These are phyloP conservation scores for Myotis yumanensis DNA, from an alignment of 2,113 vertebrate genomes.

Conservation along the genomic window DNA sequence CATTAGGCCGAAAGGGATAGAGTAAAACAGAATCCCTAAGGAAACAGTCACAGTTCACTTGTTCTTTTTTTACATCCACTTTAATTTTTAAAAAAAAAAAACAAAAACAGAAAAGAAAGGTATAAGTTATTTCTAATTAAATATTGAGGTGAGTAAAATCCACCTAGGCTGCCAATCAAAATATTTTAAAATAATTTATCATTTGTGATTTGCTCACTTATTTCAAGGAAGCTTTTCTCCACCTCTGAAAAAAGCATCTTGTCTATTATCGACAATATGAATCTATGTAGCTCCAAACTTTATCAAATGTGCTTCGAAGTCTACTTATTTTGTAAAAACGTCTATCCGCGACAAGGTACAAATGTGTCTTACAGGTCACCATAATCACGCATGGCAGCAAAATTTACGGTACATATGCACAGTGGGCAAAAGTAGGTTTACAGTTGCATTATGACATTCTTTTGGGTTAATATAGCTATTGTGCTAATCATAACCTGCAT, in stretches of 20 bases:
- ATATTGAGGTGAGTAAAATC: neutral
- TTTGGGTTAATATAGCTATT: no score
- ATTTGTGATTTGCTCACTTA: constrained; percentile 7
- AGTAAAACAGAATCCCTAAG: neutral
- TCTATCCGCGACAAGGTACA: neutral
- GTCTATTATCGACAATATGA: neutral
- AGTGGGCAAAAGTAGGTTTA: neutral
- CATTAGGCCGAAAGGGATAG: neutral
- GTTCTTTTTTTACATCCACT: neutral
- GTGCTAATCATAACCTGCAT: no score
- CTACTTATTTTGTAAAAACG: constrained; percentile 25
- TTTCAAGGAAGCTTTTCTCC: constrained; percentile 12
- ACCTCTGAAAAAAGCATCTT: neutral
- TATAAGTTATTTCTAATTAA: constrained; percentile 19
- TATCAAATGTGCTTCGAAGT: constrained; percentile 21
- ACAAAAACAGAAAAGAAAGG: neutral
- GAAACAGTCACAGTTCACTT: constrained; percentile 1
- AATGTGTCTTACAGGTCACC: neutral
- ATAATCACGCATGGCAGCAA: neutral
- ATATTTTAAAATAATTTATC: constrained; percentile 33
- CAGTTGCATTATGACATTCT: neutral
- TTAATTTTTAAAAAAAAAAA: constrained; percentile 47
- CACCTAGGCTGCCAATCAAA: constrained; percentile 29
- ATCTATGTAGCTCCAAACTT: neutral
- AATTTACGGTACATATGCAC: neutral